Percentiles rank a stretch among this genome's conserved stretches.
Evolutionary conservation across 2,113 vertebrate genomes (phyloP).

Genomic region (Pygoscelis adeliae): DNA sequence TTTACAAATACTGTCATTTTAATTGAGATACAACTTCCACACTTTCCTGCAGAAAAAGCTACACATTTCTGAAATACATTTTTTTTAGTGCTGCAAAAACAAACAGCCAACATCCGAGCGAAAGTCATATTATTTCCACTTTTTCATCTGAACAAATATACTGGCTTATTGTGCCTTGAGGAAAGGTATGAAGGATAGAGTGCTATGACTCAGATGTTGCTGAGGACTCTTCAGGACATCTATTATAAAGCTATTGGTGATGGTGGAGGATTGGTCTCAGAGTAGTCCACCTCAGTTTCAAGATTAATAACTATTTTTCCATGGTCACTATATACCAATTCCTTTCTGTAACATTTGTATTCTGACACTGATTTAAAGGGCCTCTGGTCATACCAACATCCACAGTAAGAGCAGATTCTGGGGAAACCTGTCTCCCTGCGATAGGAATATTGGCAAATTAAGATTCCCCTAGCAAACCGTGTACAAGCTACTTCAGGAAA

Average conservation of each 20-base stretch:
- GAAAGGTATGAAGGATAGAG: not conserved
- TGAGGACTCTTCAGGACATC: not conserved
- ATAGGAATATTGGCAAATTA: not conserved
- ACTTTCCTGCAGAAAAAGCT: not conserved
- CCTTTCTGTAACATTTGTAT: not conserved
- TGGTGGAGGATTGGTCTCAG: not conserved
- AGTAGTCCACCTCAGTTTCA: not conserved
- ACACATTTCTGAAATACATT: not conserved
- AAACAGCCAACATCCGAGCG: not conserved
- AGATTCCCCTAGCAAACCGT: not conserved
- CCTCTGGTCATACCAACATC: not conserved
- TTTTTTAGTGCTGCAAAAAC: not conserved
- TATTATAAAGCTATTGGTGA: not conserved
- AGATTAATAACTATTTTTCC: not conserved
- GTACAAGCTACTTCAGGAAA: not conserved
- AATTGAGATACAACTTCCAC: not conserved
- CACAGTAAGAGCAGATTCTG: not conserved
- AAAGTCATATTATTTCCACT: not conserved
- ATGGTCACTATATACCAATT: not conserved
- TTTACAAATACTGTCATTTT: slow-evolving; percentile 8
- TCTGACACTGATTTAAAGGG: not conserved
- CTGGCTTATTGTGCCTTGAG: not conserved
- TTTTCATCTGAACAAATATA: not conserved
- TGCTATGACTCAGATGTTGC: not conserved
- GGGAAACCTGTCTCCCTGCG: not conserved